These are phyloP conservation scores for Aphrophora alni DNA, from an alignment of 2,888 invertebrate genomes.

Conservation along the genomic window DNA sequence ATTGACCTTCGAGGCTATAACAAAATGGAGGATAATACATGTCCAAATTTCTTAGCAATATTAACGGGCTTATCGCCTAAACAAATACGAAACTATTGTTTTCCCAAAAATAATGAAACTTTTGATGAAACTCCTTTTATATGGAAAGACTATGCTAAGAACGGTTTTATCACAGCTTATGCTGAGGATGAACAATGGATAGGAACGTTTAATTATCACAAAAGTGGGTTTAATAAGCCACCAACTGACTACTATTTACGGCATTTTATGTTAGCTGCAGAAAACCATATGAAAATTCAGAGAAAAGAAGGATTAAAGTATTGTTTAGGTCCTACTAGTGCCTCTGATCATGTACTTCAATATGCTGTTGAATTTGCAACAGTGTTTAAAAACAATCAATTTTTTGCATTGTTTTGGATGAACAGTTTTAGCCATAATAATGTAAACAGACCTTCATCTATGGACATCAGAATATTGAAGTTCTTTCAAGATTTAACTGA, in stretches of 20 bases:
- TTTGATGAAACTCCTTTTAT: conserved; percentile 75
- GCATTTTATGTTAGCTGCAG: conserved; percentile 73
- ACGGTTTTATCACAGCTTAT: conserved; percentile 78
- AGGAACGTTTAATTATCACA: conserved; percentile 76
- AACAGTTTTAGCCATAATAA: conserved; percentile 77
- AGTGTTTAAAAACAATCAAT: conserved; percentile 66
- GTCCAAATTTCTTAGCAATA: conserved; percentile 86
- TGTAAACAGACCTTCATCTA: conserved; percentile 69
- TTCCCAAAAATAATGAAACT: conserved; percentile 53
- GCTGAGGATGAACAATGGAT: conserved; percentile 77
- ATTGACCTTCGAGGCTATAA: conserved; percentile 76
- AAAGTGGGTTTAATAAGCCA: conserved; percentile 71
- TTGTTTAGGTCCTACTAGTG: conserved; percentile 67
- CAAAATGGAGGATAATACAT: conserved; percentile 87
- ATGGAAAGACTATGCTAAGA: conserved; percentile 73
- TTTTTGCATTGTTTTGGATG: conserved; percentile 81
- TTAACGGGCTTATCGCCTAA: conserved; percentile 68
- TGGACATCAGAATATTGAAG: conserved; percentile 67
- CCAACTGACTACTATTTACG: conserved; percentile 85
- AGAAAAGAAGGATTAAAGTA: conserved; percentile 62
- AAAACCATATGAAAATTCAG: conserved; percentile 60
- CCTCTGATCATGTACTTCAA: conserved; percentile 71
- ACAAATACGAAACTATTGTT: conserved; percentile 45
- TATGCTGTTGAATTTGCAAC: conserved; percentile 71
- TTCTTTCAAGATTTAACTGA: conserved; percentile 65